A percentile compares a stretch with the other conserved stretches of the same genome.
Conservation (phyloP, 2,888 invertebrate species). For the Quadriops clusia region DNA sequence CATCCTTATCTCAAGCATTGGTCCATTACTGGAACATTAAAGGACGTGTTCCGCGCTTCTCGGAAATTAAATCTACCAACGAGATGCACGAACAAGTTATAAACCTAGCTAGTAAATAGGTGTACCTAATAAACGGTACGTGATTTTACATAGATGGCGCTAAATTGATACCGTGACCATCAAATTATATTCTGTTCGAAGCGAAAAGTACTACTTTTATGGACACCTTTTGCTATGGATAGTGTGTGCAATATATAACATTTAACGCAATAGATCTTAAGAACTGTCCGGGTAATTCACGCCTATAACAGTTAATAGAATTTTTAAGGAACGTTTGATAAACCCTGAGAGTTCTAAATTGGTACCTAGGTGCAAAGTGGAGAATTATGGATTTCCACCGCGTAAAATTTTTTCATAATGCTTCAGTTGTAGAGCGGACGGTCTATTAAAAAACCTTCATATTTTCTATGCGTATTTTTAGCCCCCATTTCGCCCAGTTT, state of each 20-base stretch:
- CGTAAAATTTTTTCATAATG: no score
- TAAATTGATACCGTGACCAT: constrained; percentile 35
- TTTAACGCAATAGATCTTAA: not conserved
- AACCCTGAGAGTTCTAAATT: no score
- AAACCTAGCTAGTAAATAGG: constrained; percentile 17
- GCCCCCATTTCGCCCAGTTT: no score
- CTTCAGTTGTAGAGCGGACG: no score
- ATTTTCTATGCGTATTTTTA: no score
- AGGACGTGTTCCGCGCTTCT: constrained; percentile 6
- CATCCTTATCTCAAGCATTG: constrained; percentile 5
- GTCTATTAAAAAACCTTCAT: no score
- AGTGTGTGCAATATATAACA: no score
- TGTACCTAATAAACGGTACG: constrained; percentile 28
- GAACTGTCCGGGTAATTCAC: no score
- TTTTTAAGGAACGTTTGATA: no score
- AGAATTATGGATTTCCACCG: no score
- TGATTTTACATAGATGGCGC: constrained; percentile 34
- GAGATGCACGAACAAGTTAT: constrained; percentile 29
- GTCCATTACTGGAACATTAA: constrained; percentile 5
- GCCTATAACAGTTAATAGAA: no score
- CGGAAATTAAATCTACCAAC: constrained; percentile 20
- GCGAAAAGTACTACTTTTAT: constrained; percentile 13
- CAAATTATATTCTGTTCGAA: constrained; percentile 24
- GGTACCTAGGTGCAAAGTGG: no score
- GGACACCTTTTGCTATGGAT: constrained; percentile 9